Evolutionary conservation across 2,888 invertebrate species (phyloP).

Genomic region (Ceraclea dissimilis): DNA sequence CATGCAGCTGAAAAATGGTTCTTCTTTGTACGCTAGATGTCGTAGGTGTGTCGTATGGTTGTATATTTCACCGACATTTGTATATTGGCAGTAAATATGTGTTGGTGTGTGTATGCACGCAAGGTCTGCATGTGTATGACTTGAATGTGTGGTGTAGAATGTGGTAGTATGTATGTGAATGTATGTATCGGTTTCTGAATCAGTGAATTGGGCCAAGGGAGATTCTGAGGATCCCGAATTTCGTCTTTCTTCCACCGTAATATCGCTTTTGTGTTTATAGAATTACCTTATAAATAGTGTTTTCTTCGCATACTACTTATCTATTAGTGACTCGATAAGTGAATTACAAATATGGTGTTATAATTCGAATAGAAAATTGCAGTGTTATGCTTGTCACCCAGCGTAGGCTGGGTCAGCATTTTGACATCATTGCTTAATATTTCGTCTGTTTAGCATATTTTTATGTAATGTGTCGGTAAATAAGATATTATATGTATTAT

Average conservation of each 20-base stretch:
- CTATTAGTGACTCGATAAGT: not conserved
- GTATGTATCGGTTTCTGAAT: not conserved
- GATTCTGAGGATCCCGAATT: not conserved
- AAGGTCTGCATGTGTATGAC: too few species aligned
- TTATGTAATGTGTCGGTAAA: slow-evolving; percentile 1
- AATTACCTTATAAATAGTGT: not conserved
- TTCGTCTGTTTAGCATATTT: slow-evolving; percentile 6
- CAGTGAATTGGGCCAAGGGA: slow-evolving; percentile 13
- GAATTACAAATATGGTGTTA: slow-evolving; percentile 2
- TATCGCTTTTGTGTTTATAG: not conserved
- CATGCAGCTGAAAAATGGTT: slow-evolving; percentile 10
- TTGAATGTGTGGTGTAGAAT: not conserved
- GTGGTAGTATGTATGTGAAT: not conserved
- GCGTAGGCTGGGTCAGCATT: slow-evolving; percentile 22
- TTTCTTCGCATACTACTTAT: too few species aligned
- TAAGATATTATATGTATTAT: slow-evolving; percentile 3
- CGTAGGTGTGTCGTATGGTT: slow-evolving; percentile 14
- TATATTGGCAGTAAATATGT: too few species aligned
- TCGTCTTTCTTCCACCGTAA: not conserved
- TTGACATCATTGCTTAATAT: slow-evolving; percentile 17
- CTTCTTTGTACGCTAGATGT: slow-evolving; percentile 12
- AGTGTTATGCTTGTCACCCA: slow-evolving; percentile 22
- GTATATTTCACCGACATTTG: not conserved
- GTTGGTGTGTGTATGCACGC: too few species aligned
- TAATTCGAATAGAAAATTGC: not conserved